Percentiles rank a stretch among this genome's conserved stretches.
These are phyloP conservation scores for Virgularia gustaviana DNA, from an alignment of 92 coral and sea anemone genomes.

Conservation along the genomic window DNA sequence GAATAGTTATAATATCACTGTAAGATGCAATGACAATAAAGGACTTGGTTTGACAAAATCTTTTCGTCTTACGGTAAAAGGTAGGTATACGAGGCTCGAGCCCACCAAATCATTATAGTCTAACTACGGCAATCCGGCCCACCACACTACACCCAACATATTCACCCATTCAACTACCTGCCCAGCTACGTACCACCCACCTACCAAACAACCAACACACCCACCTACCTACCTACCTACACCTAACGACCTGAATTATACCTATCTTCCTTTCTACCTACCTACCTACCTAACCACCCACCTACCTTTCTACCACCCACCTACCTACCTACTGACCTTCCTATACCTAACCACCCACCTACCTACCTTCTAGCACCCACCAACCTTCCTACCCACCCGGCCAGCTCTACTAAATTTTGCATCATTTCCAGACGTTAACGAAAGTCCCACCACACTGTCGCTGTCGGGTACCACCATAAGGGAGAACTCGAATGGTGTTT, in stretches of 20 bases:
- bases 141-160: not conserved
- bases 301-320: not conserved
- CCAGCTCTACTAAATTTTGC: not conserved
- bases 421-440: conserved; percentile 71
- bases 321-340: not conserved
- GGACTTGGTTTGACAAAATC: conserved; percentile 41
- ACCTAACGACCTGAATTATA: not conserved
- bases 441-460: conserved; percentile 60
- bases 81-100: conserved; percentile 33
- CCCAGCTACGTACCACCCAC: not conserved
- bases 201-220: not conserved
- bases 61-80: conserved; percentile 59
- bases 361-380: no score
- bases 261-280: conserved; percentile 2
- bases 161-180: not conserved
- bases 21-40: conserved; percentile 65
- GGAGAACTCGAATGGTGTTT: conserved; percentile 66
- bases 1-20: conserved; percentile 50
- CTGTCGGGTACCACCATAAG: conserved; percentile 55
- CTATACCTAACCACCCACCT: not conserved
- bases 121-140: not conserved
- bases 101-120: no score
- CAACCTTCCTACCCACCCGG: not conserved
- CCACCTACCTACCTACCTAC: conserved; percentile 4
- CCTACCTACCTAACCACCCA: not conserved